Conservation (phyloP, 2,888 invertebrate genomes). For the Gastrophysa polygoni region DNA sequence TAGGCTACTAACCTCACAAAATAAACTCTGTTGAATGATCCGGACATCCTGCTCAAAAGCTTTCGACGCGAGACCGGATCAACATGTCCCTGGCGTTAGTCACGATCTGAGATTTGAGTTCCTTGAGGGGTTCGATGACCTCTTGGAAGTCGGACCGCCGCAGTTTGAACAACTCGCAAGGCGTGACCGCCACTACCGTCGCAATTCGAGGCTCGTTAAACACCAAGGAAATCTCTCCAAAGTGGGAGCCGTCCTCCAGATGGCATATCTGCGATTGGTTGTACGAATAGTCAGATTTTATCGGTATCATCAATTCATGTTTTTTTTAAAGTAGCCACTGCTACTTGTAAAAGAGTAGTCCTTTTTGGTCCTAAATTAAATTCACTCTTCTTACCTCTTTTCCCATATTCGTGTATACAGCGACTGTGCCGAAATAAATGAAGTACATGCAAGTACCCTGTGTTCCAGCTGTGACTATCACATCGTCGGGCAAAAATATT, state of each 20-base stretch:
- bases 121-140: constrained; percentile 53
- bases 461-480: constrained; percentile 14
- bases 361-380: no score
- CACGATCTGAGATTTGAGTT: constrained; percentile 40
- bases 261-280: constrained; percentile 50
- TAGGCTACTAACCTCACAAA: no score
- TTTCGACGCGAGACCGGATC: background rate
- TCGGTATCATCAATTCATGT: no score
- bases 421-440: constrained; percentile 27
- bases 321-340: no score
- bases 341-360: no score
- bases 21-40: no score
- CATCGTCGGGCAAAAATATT: constrained; percentile 22
- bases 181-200: constrained; percentile 57
- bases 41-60: constrained; percentile 16
- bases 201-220: constrained; percentile 55
- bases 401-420: constrained; percentile 53
- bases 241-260: constrained; percentile 58
- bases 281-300: no score
- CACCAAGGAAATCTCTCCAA: constrained; percentile 59
- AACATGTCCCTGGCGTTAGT: background rate
- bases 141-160: constrained; percentile 53
- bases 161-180: constrained; percentile 56
- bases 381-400: constrained; percentile 45
- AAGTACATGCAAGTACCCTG: constrained; percentile 21